These are phyloP conservation scores for Arctopsyche grandis DNA, from an alignment of 1,140 invertebrate genomes.

Conservation along the genomic window DNA sequence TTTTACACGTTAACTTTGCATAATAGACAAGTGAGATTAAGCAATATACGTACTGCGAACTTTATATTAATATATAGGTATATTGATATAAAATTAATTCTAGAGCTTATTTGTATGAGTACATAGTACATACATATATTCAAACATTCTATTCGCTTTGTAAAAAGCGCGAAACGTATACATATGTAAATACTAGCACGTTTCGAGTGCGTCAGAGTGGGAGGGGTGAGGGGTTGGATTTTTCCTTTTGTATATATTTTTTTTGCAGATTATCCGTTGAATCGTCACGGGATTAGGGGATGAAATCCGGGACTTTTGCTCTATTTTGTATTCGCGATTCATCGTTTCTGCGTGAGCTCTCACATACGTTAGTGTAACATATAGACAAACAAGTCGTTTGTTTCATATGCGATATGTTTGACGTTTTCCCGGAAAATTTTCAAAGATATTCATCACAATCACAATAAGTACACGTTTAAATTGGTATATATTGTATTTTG, in stretches of 20 bases:
- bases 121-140: not conserved
- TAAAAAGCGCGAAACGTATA: not conserved
- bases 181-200: slow-evolving; percentile 14
- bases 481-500: too few relatives aligned
- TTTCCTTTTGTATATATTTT: slow-evolving; percentile 1
- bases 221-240: not conserved
- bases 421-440: too few relatives aligned
- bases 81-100: too few relatives aligned
- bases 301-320: slow-evolving; percentile 18
- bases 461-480: too few relatives aligned
- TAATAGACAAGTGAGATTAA: too few relatives aligned
- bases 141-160: not conserved
- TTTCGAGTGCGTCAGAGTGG: not conserved
- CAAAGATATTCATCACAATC: too few relatives aligned
- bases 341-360: not conserved
- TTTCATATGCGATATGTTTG: too few relatives aligned
- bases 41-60: too few relatives aligned
- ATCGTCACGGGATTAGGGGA: slow-evolving; percentile 25
- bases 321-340: slow-evolving; percentile 21
- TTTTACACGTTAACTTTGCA: too few relatives aligned
- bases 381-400: not conserved
- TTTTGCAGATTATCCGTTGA: slow-evolving; percentile 3
- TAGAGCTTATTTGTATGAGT: not conserved
- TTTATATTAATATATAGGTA: too few relatives aligned
- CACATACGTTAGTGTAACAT: not conserved